Percentiles rank a stretch among this genome's conserved stretches.
phyloP scores from a whole-genome alignment of 2,113 vertebrate genomes.

The Cynocephalus volans region DNA sequence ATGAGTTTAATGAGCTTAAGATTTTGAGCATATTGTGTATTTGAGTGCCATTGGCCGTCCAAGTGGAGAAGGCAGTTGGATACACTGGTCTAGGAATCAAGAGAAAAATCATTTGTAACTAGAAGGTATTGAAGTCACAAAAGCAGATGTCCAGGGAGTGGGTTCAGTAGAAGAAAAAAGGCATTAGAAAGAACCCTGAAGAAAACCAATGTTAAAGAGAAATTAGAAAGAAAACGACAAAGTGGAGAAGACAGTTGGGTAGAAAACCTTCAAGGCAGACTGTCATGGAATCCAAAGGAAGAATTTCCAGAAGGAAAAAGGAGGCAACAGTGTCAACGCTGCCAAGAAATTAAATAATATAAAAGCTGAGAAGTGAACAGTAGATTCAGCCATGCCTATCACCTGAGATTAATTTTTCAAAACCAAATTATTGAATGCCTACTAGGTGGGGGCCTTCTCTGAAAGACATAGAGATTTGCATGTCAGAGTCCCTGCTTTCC shows the following conservation, averaged over 20 bases:
- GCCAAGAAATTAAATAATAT: neutral
- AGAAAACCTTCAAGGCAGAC: neutral
- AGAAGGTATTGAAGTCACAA: neutral
- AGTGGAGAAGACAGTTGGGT: neutral
- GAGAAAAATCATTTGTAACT: neutral
- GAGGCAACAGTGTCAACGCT: neutral
- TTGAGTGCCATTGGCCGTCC: neutral
- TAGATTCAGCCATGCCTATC: neutral
- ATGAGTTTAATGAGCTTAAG: too few relatives aligned
- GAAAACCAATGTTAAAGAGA: neutral
- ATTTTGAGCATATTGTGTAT: neutral
- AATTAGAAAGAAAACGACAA: neutral
- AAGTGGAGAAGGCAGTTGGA: neutral
- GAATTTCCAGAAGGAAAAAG: neutral
- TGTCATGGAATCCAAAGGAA: neutral
- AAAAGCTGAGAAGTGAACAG: neutral
- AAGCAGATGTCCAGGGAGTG: neutral
- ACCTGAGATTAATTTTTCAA: neutral
- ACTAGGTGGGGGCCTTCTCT: neutral
- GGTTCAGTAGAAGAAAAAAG: neutral
- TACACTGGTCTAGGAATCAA: neutral
- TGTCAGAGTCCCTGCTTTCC: neutral
- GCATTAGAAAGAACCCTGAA: neutral
- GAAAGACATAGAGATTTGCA: neutral
- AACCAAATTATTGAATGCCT: neutral